A percentile compares a stretch with the other conserved stretches of the same genome.
Conservation (phyloP, 2,113 vertebrate species). For the Myiagra hebetior region DNA sequence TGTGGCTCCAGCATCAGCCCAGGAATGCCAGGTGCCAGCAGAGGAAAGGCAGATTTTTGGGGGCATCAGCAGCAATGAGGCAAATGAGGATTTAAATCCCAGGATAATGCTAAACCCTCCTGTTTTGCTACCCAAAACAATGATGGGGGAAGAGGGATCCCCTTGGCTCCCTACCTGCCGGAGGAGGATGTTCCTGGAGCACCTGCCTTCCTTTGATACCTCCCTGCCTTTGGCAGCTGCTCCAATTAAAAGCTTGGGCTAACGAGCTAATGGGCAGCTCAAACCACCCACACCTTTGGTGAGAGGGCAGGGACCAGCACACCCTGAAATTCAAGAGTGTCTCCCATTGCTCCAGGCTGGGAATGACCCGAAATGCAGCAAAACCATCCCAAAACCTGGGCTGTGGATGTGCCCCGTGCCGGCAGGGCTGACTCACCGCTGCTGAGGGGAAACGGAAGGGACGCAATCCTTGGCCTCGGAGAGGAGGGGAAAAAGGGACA, state of each 20-base stretch:
- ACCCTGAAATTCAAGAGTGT: not conserved
- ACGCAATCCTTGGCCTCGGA: not conserved
- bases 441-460: not conserved
- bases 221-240: not conserved
- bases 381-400: not conserved
- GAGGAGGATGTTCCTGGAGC: not conserved
- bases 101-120: accelerated
- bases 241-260: not conserved
- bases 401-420: accelerated
- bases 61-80: not conserved
- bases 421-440: not conserved
- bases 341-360: not conserved
- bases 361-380: not conserved
- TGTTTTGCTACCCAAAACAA: not conserved
- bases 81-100: not conserved
- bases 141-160: accelerated
- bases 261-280: not conserved
- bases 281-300: not conserved
- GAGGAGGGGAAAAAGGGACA: not conserved
- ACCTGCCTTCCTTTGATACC: not conserved
- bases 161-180: not conserved
- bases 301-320: not conserved
- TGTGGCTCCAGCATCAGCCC: not conserved
- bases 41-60: not conserved
- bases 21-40: not conserved